Conservation (phyloP, 2,888 invertebrate genomes). For the Phoronis australis region DNA sequence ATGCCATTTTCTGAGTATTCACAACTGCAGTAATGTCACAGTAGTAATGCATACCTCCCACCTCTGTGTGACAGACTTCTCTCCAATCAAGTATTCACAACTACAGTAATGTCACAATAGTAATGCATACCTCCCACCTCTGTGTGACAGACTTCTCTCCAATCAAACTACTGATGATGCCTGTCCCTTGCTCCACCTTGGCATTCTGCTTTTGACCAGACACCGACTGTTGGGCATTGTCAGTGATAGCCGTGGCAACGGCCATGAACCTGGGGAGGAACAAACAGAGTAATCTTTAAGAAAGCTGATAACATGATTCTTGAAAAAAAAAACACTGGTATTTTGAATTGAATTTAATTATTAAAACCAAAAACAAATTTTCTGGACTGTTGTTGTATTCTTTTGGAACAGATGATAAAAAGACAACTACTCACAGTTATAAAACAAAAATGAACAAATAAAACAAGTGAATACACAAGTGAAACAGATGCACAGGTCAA, state of each 20-base stretch:
- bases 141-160: constrained; percentile 98
- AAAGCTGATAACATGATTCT: no score
- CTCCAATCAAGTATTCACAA: constrained; percentile 70
- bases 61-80: constrained; percentile 95
- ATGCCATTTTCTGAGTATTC: not conserved
- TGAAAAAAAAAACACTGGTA: no score
- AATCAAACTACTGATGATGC: constrained; percentile 84
- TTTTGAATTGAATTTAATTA: no score
- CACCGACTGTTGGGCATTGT: constrained; percentile 91
- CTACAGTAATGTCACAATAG: not conserved
- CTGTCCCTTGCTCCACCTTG: constrained; percentile 84
- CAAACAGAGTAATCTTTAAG: no score
- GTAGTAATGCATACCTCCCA: constrained; percentile 62
- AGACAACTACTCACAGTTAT: no score
- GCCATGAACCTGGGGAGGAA: constrained; percentile 74
- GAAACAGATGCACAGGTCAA: no score
- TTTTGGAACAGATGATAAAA: no score
- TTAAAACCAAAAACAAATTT: no score
- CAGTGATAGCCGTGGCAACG: constrained; percentile 86
- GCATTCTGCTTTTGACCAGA: constrained; percentile 93
- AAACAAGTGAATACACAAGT: no score
- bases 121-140: constrained; percentile 67
- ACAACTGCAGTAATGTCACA: not conserved
- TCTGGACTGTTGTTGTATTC: no score
- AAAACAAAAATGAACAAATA: no score